Evolutionary conservation across 2,113 vertebrate species (phyloP), one percentile per base, ranked within the genome.

Genomic region (Sylvietta virens): DNA sequence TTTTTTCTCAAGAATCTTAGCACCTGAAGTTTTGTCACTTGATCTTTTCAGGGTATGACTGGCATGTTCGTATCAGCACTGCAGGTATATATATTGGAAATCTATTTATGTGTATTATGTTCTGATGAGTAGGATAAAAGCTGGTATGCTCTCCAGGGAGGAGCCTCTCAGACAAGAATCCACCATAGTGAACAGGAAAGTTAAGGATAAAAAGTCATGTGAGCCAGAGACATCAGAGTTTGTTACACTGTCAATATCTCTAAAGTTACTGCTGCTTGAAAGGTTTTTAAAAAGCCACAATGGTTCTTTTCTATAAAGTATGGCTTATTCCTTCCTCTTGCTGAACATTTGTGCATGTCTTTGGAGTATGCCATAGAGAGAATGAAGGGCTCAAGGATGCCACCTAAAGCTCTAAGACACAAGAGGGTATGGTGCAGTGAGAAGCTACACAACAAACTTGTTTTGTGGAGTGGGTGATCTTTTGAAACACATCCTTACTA

Each of bases 381-480:
- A 56, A 65, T 20, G 33, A 73, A 83, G 44, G 33, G 64, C 47
- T 74, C 30, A 39, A 33, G 17, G 11, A 28, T 1, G 11, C 30
- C 65, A 58, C 71, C 64, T 47, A 3, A 64, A 85, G 48, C 48
- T 91, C 58, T 51, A 72, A 88, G 58, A 56, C 47, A 66, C 35
- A 45, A 17, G 12, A 44, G 47, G 30, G 13, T 39, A 12, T 0
- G 9, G 51, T 45, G 53, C 33, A 83, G 70, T 3, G 42, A 78
- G 39, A 30, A 33, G 33, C 57, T 39, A 26, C 1, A 1, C 2
- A 1, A 53, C 69, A 47, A 66, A 44, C 4, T 35, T 0, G 3
- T 40, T 65, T 65, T 65, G 39, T 66, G 51, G 45, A 45, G 37
- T 7, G 12, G 13, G 12, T 16, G 30, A 48, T 62, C 48, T 47